phyloP scores from a whole-genome alignment of 2,113 vertebrate genomes.

The Motacilla alba region DNA sequence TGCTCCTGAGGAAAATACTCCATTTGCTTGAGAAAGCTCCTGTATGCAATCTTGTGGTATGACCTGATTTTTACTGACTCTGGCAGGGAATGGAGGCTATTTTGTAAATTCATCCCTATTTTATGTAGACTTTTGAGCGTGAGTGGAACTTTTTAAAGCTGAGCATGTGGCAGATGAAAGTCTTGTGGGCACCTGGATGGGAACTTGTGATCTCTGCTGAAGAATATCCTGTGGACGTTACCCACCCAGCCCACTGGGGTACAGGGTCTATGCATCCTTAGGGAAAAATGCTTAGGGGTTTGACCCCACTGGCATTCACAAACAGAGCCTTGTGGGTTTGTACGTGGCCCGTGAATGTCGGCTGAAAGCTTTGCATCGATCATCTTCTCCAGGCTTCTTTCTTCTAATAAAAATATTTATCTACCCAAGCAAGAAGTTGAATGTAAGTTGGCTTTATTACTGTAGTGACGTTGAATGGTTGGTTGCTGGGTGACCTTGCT shows the following conservation, averaged over 20 bases:
- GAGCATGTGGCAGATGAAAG: neutral
- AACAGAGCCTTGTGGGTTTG: neutral
- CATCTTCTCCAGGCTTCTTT: neutral
- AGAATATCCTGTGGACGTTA: neutral
- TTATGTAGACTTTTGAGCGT: neutral
- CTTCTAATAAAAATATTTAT: constrained; percentile 30
- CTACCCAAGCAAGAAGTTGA: constrained; percentile 2
- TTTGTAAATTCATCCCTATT: neutral
- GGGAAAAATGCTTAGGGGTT: neutral
- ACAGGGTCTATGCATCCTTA: neutral
- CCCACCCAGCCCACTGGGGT: too few relatives aligned
- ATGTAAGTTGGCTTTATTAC: constrained; percentile 62
- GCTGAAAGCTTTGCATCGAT: neutral
- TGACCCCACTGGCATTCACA: neutral
- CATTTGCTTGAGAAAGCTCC: neutral
- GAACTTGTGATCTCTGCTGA: neutral
- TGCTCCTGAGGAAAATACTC: neutral
- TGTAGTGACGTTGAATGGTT: constrained; percentile 45
- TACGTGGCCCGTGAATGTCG: accelerated
- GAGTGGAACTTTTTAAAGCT: neutral
- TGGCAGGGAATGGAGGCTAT: neutral
- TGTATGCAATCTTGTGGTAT: neutral
- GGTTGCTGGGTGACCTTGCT: constrained; percentile 71
- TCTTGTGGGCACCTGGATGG: neutral
- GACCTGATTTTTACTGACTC: neutral